Evolutionary conservation across 2,797 vertebrate species (phyloP).

Genomic region (Emys orbicularis): DNA sequence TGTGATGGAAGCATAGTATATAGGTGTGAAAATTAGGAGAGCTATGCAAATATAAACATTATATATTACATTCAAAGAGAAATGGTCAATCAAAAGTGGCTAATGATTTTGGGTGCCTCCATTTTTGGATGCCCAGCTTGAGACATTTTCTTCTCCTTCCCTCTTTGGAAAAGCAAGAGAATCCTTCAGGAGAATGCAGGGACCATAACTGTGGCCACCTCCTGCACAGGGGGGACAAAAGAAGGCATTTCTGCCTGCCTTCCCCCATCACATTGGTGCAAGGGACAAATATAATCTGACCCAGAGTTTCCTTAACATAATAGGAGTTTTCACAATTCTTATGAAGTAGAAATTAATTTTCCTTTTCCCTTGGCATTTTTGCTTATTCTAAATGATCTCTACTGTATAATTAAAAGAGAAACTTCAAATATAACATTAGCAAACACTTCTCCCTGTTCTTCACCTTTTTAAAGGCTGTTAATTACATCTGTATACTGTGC

Average conservation of each 20-base stretch:
- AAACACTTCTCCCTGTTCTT: slow-evolving; percentile 7
- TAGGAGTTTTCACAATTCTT: background rate
- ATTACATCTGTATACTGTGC: slow-evolving; percentile 1
- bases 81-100: too few relatives aligned
- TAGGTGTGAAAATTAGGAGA: background rate
- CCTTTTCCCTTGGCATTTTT: background rate
- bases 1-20: background rate
- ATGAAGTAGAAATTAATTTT: background rate
- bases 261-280: background rate
- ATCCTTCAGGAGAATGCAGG: background rate
- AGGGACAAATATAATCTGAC: background rate
- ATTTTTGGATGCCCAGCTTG: background rate
- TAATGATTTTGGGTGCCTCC: background rate
- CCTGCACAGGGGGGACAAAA: background rate
- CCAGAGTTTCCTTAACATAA: background rate
- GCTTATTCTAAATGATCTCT: background rate
- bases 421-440: background rate
- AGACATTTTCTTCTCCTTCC: background rate
- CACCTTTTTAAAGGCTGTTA: background rate
- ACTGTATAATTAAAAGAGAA: background rate
- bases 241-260: background rate
- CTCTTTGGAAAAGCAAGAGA: background rate
- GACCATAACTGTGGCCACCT: background rate
- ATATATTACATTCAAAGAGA: background rate
- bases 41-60: background rate